Evolutionary conservation across 2,113 vertebrate genomes (phyloP).

Genomic region (Stigmatopora argus): DNA sequence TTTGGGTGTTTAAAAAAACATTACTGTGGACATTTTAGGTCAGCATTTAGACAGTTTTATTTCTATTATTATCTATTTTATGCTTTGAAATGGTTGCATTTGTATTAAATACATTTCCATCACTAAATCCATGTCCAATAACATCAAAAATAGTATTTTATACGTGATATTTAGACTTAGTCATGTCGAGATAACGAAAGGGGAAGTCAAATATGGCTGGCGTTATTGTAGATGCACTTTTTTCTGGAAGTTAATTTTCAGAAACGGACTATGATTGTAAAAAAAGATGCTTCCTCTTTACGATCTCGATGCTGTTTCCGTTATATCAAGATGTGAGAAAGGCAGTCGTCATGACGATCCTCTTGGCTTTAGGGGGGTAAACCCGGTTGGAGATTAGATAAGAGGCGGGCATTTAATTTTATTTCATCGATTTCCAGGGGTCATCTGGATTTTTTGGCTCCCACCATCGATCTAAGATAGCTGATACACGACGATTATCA

Average conservation of each 20-base stretch:
- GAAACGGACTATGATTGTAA: neutral
- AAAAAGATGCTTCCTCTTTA: neutral
- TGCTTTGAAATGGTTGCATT: too few relatives aligned
- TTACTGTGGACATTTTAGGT: too few relatives aligned
- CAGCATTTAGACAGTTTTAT: too few relatives aligned
- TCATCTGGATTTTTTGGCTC: conserved; percentile 45
- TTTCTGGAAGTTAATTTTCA: neutral
- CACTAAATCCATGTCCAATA: too few relatives aligned
- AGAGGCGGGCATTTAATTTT: conserved; percentile 52
- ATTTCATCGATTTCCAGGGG: conserved; percentile 40
- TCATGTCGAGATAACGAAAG: too few relatives aligned
- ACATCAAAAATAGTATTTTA: too few relatives aligned
- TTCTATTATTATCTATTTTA: too few relatives aligned
- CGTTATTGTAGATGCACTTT: too few relatives aligned
- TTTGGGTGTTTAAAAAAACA: too few relatives aligned
- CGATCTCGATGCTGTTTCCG: neutral
- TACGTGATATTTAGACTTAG: too few relatives aligned
- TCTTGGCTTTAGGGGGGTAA: conserved; percentile 22
- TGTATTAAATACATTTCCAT: too few relatives aligned
- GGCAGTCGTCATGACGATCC: conserved; percentile 11
- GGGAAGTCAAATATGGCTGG: too few relatives aligned
- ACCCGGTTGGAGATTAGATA: conserved; percentile 30
- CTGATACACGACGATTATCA: conserved; percentile 45
- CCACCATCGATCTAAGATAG: conserved; percentile 46
- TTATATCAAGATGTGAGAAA: conserved; percentile 11